Evolutionary conservation across 2,797 vertebrate genomes (phyloP).

Genomic region (Odontamblyopus rebecca): DNA sequence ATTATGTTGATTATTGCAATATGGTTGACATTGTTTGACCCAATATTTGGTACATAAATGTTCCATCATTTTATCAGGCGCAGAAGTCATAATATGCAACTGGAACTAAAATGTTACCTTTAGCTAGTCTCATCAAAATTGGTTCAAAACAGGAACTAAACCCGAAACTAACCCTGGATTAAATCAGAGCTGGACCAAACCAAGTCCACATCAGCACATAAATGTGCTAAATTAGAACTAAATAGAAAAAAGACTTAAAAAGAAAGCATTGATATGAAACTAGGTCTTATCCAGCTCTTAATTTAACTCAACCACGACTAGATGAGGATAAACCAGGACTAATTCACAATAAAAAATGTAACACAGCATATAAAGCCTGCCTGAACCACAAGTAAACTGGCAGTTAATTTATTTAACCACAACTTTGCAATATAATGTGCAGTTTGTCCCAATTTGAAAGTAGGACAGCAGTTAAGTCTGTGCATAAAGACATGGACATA

Average conservation of each 20-base stretch:
- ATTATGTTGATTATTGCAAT: constrained; percentile 1
- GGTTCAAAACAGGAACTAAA: no score
- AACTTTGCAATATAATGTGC: not conserved
- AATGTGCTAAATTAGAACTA: no score
- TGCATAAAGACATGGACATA: constrained; percentile 6
- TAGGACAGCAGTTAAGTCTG: constrained; percentile 24
- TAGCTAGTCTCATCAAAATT: no score
- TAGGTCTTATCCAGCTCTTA: not conserved
- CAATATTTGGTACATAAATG: not conserved
- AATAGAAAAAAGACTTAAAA: no score
- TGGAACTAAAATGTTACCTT: not conserved
- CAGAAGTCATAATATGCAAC: not conserved
- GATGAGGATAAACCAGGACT: not conserved
- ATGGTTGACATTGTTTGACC: not conserved
- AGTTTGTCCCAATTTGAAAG: constrained; percentile 32
- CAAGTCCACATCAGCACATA: no score
- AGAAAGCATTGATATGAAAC: no score
- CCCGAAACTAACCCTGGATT: no score
- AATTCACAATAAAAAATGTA: not conserved
- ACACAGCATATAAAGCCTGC: not conserved
- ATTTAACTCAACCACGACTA: not conserved
- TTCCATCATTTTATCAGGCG: not conserved
- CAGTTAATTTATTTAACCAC: not conserved
- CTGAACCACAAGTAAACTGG: not conserved
- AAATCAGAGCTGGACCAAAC: no score